A percentile compares a stretch with the other conserved stretches of the same genome.
phyloP scores from a whole-genome alignment of 2,113 vertebrate genomes.

The Macaca fascicularis region T2T-MFA8v1.1 NC_088377.1:2127501-2128000 shows the following conservation, averaged over 20 bases:
- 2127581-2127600: fast-evolving
- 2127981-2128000: fast-evolving
- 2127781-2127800: not conserved
- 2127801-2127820: not conserved
- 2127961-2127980: not conserved
- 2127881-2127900: fast-evolving
- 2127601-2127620: not conserved
- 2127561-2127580: no score
- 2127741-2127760: not conserved
- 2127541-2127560: not conserved
- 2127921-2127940: fast-evolving
- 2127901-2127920: not conserved
- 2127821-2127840: not conserved
- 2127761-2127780: fast-evolving
- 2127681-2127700: no score
- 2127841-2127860: fast-evolving
- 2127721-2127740: fast-evolving
- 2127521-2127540: not conserved
- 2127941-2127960: not conserved
- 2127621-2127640: fast-evolving
- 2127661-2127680: no score
- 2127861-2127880: not conserved
- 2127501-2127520: not conserved
- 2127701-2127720: fast-evolving
- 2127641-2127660: fast-evolving